Evolutionary conservation across 37 sponge, comb jelly and placozoan genomes (phyloP), one percentile per base, ranked within the genome.

Genomic region (Geodia barretti): DNA sequence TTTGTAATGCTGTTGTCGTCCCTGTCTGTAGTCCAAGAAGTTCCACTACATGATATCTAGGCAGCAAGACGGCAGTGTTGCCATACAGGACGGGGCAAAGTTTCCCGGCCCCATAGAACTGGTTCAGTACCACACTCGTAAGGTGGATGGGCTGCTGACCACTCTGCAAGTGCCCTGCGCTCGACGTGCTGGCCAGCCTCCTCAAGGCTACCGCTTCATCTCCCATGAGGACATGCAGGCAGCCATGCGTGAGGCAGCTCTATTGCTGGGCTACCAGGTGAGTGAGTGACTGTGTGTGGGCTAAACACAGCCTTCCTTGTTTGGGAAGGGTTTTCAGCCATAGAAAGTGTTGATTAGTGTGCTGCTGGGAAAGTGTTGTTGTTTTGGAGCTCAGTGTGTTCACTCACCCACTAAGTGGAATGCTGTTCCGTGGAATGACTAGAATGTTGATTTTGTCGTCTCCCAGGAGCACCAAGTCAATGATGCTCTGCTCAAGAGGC

Each of bases 31-130:
- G 61, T 70, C 76, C 5, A 82, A 79, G 42, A 75, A 70, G 31
- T 94, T 72, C 60, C 94, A 94, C 78, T 94, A 94, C 47, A 84
- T 82, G 28, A 82, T 91, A 24, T 70, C 83, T 19, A 65, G 91
- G 38, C 84, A 90, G 29, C 68, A 36, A 1, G 83, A 94, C 24
- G 94, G 91, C 42, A 87, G 64, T 0, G 73, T 94, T 3, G 85
- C 96, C 31, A 95, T 95, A 1, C 92, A 95, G 40, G 90, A 92
- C 32, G 96, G 96, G 17, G 68, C 76, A 54, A 86, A 83, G 73
- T 95, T 95, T 61, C 69, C 79, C 9, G 72, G 75, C 43, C 92
- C 96, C 17, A 62, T 92, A 14, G 93, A 95, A 36, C 77, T 95
- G 29, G 83, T 95, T 19, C 71, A 70, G 63, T 88, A 92, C 79